These are phyloP conservation scores for Chelonia mydas DNA, from an alignment of 2,797 vertebrate species.

Conservation along the genomic window DNA sequence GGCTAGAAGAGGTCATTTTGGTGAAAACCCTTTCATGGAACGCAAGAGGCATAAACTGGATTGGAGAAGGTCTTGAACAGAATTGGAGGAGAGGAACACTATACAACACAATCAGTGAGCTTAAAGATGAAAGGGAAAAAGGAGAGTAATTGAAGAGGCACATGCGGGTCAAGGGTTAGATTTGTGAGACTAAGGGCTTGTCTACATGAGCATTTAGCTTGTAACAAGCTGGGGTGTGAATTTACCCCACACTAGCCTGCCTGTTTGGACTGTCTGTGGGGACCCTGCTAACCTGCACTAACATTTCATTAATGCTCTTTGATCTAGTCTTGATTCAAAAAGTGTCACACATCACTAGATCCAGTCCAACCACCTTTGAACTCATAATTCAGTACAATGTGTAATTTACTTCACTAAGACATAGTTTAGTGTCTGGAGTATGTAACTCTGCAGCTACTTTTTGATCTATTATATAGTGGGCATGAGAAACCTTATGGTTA, in stretches of 20 bases:
- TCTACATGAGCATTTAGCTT: background rate
- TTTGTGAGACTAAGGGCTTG: background rate
- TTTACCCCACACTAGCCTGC: background rate
- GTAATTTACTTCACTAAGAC: background rate
- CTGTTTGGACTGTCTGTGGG: background rate
- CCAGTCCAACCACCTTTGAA: background rate
- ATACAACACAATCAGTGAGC: background rate
- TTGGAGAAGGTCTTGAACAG: background rate
- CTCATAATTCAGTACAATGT: background rate
- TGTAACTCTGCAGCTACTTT: background rate
- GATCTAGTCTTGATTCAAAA: background rate
- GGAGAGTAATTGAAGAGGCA: background rate
- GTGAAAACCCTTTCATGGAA: background rate
- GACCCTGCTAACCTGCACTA: background rate
- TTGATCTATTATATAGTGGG: background rate
- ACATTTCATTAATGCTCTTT: background rate
- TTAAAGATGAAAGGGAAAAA: background rate
- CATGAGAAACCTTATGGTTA: background rate
- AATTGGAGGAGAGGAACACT: background rate
- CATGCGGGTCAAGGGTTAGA: background rate
- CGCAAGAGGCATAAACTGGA: background rate
- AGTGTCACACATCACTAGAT: background rate
- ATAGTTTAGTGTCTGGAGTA: background rate
- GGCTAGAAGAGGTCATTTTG: background rate
- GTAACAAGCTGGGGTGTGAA: background rate